These are phyloP conservation scores for Montipora efflorescens DNA, from an alignment of 64 coral and sea anemone species.

Conservation along the genomic window DNA sequence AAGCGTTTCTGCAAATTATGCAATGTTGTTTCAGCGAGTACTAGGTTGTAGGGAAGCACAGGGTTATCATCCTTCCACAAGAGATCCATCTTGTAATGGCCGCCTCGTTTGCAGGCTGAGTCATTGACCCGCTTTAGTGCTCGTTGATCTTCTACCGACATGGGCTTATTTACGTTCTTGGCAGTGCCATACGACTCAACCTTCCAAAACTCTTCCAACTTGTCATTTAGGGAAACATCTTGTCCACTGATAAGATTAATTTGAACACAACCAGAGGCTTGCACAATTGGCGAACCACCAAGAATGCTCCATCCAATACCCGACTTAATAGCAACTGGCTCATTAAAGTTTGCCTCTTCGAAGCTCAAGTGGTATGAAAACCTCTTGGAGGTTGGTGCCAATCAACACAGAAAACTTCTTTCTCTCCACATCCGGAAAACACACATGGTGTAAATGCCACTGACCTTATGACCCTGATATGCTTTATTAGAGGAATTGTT, in stretches of 20 bases:
- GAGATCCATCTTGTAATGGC: conserved; percentile 58
- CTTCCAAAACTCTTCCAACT: conserved; percentile 37
- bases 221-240: neutral
- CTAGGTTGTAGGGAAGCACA: conserved; percentile 37
- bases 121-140: conserved; percentile 20
- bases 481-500: conserved; percentile 19
- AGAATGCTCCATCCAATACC: conserved; percentile 69
- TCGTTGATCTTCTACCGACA: conserved; percentile 51
- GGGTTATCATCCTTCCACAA: conserved; percentile 42
- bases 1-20: conserved; percentile 40
- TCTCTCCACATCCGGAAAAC: conserved; percentile 47
- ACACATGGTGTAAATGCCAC: conserved; percentile 31
- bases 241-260: neutral
- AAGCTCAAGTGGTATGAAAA: conserved; percentile 65
- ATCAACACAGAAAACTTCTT: conserved; percentile 56
- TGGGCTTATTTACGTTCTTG: neutral
- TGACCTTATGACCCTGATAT: neutral
- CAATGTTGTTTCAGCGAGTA: conserved; percentile 41
- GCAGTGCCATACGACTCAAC: conserved; percentile 17
- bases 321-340: conserved; percentile 59
- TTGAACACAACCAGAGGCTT: neutral
- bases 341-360: conserved; percentile 33
- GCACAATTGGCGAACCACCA: neutral
- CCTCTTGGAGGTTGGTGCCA: conserved; percentile 37
- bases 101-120: conserved; percentile 2